Evolutionary conservation across 2,888 invertebrate genomes (phyloP), one percentile per base, ranked within the genome.

Genomic region (Platycheirus albimanus): DNA sequence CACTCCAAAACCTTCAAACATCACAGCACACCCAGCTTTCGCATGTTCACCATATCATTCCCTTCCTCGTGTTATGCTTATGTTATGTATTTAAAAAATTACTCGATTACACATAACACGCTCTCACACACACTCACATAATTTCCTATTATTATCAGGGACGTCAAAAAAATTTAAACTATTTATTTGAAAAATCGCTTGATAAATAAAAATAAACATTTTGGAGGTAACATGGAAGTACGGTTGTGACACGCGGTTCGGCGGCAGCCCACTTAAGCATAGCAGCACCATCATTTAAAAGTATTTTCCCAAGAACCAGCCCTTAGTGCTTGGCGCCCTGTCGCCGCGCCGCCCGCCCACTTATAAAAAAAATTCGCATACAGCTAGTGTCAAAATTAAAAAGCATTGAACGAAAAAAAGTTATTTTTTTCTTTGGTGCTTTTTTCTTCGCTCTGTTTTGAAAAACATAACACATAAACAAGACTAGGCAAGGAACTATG

Each of bases 71-170:
- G 30, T 8, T 8, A 33, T 7, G 1, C 11, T 13, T 3, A 3
- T 47, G 70, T 67, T 85, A 79, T 85, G 79, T 86, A 84, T 80
- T 84, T 86, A 87, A 87, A 87, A 87, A 87, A 86, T 86, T 85
- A 85, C 83, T 86, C 85, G 84, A 85, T 78, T 84, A 85, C 85
- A 87, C 85, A 86, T 81, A 54, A 49, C 74, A 15, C 63, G 64
- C 52, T 49, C 61, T 54, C 75, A 64, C 61, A 66, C 74, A 70
- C 83, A 78, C 75, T 54, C 78, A 83, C 52, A 79, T 64, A 79
- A 75, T 84, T 56, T 79, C 70, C 79, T 79, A 84, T 84, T 79
- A 84, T 84, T 84, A 84, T 79, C 84, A 84, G 84, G 74, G 84
- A 79, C 84, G 84, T 84, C 79, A 75, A 79, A 78, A 79, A 70